Conservation (phyloP, 2,888 invertebrate genomes). For the Iphiclides podalirius region DNA sequence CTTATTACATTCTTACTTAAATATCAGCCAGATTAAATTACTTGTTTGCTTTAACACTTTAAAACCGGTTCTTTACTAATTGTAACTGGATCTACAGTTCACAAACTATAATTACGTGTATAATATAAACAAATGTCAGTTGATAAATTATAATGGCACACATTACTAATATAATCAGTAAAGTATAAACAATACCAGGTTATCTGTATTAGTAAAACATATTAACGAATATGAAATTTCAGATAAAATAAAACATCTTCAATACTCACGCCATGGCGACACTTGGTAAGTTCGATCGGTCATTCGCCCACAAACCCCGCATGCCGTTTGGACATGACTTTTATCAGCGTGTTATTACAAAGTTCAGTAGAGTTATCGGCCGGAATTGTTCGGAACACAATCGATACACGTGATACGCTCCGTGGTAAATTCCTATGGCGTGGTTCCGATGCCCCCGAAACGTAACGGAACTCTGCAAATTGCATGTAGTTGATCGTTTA, state of each 20-base stretch:
- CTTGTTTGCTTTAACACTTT: too few relatives aligned
- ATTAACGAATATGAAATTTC: not conserved
- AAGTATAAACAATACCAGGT: not conserved
- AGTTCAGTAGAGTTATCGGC: slow-evolving; percentile 42
- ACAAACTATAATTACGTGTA: too few relatives aligned
- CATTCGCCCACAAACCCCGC: not conserved
- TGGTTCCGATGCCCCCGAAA: too few relatives aligned
- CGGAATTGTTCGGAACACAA: slow-evolving; percentile 29
- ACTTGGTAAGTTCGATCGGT: not conserved
- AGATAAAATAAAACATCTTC: not conserved
- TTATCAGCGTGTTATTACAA: slow-evolving; percentile 41
- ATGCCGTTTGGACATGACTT: slow-evolving; percentile 38
- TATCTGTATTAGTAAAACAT: not conserved
- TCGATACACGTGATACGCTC: slow-evolving; percentile 16
- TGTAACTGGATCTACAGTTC: not conserved
- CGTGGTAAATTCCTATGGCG: too few relatives aligned
- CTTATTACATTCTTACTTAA: too few relatives aligned
- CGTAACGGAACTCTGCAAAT: too few relatives aligned
- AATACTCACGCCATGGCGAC: not conserved
- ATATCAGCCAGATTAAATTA: too few relatives aligned
- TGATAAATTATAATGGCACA: too few relatives aligned
- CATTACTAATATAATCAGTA: not conserved
- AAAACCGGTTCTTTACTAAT: not conserved
- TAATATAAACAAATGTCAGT: too few relatives aligned
- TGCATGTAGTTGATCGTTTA: too few relatives aligned